Evolutionary conservation across 1,140 invertebrate genomes (phyloP), one percentile per base, ranked within the genome.

Genomic region (Chironomus striatipennis): DNA sequence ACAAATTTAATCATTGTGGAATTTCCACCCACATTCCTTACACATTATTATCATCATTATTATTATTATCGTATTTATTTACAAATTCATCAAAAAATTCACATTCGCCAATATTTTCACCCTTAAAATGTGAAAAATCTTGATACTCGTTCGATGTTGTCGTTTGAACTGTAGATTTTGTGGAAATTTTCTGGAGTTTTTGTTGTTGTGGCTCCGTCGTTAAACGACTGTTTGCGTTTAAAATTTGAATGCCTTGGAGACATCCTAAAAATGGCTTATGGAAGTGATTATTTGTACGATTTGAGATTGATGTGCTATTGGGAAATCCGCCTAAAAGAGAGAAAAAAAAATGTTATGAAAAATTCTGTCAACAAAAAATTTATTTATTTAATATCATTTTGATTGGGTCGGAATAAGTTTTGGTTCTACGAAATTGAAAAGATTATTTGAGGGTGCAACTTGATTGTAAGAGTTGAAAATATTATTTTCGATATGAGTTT

Each of bases 41-140:
- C 24, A 34, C 24, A 34, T 34, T 34, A 34, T 34, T 34, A 34
- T 34, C 5, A 34, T 34, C 5, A 34, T 34, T 34, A 34, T 34
- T 34, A 34, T 15, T 47, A 47, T 47, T 8, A 47, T 47, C 43
- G 7, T 47, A 47, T 9, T 67, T 67, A 67, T 67, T 67, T 67
- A 67, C 64, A 67, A 67, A 67, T 67, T 82, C 81, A 20, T 80
- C 81, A 76, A 81, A 79, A 74, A 82, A 75, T 79, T 85, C 84
- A 80, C 86, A 87, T 75, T 82, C 83, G 74, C 83, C 83, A 78
- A 88, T 83, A 77, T 87, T 87, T 77, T 83, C 83, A 73, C 87
- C 86, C 75, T 85, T 82, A 76, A 84, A 86, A 3, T 79, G 76
- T 65, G 84, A 84, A 77, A 87, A 87, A 79, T 88, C 85, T 47